phyloP scores from a whole-genome alignment of 2,797 vertebrate species.

The Eulemur mongoz region DNA sequence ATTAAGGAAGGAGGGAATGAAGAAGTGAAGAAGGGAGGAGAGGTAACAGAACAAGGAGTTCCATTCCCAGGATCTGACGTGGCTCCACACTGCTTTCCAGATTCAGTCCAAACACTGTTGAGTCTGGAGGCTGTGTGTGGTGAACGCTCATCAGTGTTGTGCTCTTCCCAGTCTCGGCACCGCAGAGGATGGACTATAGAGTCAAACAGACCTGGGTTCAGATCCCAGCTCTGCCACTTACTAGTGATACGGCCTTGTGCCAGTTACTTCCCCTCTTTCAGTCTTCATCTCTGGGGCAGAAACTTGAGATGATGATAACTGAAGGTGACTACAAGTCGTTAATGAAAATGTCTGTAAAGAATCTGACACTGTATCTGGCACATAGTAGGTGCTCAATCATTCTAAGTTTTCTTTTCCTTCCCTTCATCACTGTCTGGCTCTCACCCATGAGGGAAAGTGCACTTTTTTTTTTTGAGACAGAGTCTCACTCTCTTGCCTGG shows the following conservation, averaged over 20 bases:
- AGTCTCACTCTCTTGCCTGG: no score
- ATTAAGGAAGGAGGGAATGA: background rate
- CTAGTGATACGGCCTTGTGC: accelerated
- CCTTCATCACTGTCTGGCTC: no score
- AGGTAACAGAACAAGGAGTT: background rate
- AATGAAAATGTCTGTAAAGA: background rate
- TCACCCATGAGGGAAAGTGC: background rate
- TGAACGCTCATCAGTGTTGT: accelerated
- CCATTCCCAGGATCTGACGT: accelerated
- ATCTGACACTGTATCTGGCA: no score
- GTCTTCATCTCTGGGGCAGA: background rate
- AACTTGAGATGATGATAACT: background rate
- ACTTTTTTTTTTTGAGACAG: no score
- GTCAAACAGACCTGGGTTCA: background rate
- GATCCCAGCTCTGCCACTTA: background rate
- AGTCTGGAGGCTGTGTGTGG: background rate
- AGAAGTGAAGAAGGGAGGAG: no score
- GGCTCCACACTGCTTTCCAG: background rate
- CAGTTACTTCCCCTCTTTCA: accelerated
- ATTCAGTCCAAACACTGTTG: background rate
- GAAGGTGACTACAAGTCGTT: background rate
- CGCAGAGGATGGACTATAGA: background rate
- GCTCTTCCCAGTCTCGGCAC: accelerated
- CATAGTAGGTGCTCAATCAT: no score
- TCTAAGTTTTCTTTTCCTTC: background rate